Conservation (phyloP, 1,140 invertebrate genomes). For the Drosophila serrata region DNA sequence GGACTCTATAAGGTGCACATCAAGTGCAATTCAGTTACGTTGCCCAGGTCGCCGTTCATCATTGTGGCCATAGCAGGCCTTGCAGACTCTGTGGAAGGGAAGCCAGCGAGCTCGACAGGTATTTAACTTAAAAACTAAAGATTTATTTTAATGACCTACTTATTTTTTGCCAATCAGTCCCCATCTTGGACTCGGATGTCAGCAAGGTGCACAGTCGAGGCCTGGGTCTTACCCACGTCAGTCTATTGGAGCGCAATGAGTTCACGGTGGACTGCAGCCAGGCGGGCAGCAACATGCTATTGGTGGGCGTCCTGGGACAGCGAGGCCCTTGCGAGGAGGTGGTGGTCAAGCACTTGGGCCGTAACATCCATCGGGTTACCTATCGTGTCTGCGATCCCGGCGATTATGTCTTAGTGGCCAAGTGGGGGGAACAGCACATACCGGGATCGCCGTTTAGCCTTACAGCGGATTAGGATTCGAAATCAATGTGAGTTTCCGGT, state of each 20-base stretch:
- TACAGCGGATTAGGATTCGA: slow-evolving; percentile 86
- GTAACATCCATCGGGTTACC: slow-evolving; percentile 92
- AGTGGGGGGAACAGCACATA: slow-evolving; percentile 96
- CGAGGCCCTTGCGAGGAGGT: slow-evolving; percentile 96
- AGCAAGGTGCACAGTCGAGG: slow-evolving; percentile 93
- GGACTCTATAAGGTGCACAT: slow-evolving; percentile 95
- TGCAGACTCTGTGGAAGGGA: slow-evolving; percentile 81
- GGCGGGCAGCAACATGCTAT: slow-evolving; percentile 95
- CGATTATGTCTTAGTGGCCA: slow-evolving; percentile 93
- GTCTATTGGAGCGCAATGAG: slow-evolving; percentile 92
- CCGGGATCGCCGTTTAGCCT: slow-evolving; percentile 94
- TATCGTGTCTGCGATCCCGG: slow-evolving; percentile 92
- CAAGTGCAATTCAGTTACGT: slow-evolving; percentile 95
- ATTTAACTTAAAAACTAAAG: too few species aligned
- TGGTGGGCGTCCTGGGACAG: slow-evolving; percentile 94
- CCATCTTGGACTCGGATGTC: slow-evolving; percentile 92
- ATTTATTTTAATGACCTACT: neutral
- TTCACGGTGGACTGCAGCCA: slow-evolving; percentile 93
- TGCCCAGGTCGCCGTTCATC: slow-evolving; percentile 93
- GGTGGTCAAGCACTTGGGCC: slow-evolving; percentile 92
- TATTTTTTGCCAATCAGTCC: slow-evolving; percentile 80
- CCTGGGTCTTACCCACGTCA: slow-evolving; percentile 94
- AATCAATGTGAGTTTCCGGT: slow-evolving; percentile 5
- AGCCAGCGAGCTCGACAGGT: slow-evolving; percentile 9
- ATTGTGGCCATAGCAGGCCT: slow-evolving; percentile 90